Conservation (phyloP, 1,140 invertebrate species). For the Phortica variegata region DNA sequence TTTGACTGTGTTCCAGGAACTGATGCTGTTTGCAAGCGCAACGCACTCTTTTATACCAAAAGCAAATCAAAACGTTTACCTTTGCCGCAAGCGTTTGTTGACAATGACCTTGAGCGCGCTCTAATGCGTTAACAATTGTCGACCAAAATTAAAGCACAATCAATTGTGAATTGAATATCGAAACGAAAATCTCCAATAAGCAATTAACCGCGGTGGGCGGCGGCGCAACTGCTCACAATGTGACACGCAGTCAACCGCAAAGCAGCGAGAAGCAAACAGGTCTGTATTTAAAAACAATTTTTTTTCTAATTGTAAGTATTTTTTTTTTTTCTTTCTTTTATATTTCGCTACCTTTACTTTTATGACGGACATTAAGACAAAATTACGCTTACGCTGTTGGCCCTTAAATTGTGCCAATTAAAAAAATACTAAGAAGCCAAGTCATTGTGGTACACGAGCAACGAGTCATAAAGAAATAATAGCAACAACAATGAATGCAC, state of each 20-base stretch:
- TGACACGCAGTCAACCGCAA: neutral
- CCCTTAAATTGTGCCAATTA: too few species aligned
- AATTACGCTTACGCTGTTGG: too few species aligned
- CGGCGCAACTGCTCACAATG: constrained; percentile 7
- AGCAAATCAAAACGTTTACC: constrained; percentile 10
- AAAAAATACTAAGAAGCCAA: too few species aligned
- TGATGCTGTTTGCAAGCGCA: constrained; percentile 25
- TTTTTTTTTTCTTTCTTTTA: too few species aligned
- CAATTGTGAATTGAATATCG: constrained; percentile 34
- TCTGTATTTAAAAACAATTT: too few species aligned
- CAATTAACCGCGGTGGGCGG: constrained; percentile 44
- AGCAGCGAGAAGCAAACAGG: too few species aligned
- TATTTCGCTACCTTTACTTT: too few species aligned
- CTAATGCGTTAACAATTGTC: neutral
- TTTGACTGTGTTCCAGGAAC: constrained; percentile 44
- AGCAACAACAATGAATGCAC: constrained; percentile 20
- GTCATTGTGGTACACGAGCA: too few species aligned
- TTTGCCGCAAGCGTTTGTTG: constrained; percentile 12
- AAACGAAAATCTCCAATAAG: constrained; percentile 31
- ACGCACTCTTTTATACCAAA: constrained; percentile 30
- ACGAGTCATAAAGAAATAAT: too few species aligned
- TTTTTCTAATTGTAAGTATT: too few species aligned
- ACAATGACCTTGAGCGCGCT: constrained; percentile 4
- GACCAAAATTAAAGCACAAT: constrained; percentile 26
- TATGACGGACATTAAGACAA: too few species aligned